Conservation (phyloP, 2,113 vertebrate genomes). For the Blennius ocellaris region DNA sequence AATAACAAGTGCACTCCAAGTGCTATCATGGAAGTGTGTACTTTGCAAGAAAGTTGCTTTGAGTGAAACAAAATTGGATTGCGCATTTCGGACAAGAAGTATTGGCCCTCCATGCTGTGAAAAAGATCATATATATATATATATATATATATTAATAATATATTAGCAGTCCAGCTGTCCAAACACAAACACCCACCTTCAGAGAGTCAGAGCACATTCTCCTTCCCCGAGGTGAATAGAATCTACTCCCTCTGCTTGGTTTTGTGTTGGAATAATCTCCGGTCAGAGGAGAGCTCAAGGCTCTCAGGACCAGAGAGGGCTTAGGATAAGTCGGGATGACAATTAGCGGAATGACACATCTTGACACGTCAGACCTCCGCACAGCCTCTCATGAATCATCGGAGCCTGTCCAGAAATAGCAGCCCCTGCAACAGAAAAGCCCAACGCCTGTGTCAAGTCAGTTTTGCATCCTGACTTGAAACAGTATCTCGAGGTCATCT, state of each 20-base stretch:
- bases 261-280: slow-evolving; percentile 27
- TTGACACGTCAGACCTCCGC: slow-evolving; percentile 61
- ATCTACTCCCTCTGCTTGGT: slow-evolving; percentile 18
- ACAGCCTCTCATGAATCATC: slow-evolving; percentile 67
- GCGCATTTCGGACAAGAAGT: not conserved
- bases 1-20: too few species aligned
- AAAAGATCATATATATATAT: too few species aligned
- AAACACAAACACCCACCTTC: not conserved
- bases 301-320: slow-evolving; percentile 2
- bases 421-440: slow-evolving; percentile 21
- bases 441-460: slow-evolving; percentile 11
- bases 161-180: slow-evolving; percentile 6
- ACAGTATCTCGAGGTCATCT: not conserved
- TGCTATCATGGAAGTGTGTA: not conserved
- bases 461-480: slow-evolving; percentile 19
- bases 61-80: not conserved
- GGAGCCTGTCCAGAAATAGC: slow-evolving; percentile 69
- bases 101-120: not conserved
- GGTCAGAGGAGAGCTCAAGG: slow-evolving; percentile 46
- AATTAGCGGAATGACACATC: slow-evolving; percentile 72
- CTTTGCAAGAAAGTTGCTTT: too few species aligned
- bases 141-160: too few species aligned
- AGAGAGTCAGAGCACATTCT: slow-evolving; percentile 12
- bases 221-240: slow-evolving; percentile 30
- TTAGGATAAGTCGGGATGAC: slow-evolving; percentile 67